These are phyloP conservation scores for Orchesellides sinensis DNA, from an alignment of 2,888 invertebrate genomes.

Conservation along the genomic window DNA sequence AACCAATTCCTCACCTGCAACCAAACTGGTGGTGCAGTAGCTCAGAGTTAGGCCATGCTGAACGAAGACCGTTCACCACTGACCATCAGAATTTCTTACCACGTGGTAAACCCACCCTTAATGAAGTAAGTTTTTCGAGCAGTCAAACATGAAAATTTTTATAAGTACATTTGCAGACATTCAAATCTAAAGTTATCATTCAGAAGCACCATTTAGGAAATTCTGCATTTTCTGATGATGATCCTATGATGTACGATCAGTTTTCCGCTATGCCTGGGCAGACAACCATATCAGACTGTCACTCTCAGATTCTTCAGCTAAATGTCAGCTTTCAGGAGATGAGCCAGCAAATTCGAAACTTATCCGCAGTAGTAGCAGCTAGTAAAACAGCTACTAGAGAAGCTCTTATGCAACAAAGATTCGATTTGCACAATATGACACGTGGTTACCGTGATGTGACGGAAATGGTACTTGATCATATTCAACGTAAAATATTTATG, in stretches of 20 bases:
- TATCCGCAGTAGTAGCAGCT: constrained; percentile 25
- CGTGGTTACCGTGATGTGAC: constrained; percentile 50
- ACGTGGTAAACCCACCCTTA: constrained; percentile 24
- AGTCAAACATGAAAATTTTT: background rate
- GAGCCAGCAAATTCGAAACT: constrained; percentile 49
- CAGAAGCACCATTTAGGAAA: constrained; percentile 1
- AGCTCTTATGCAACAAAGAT: constrained; percentile 52
- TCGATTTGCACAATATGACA: constrained; percentile 52
- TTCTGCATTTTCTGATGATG: background rate
- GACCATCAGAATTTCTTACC: constrained; percentile 34
- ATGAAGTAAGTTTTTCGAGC: constrained; percentile 30
- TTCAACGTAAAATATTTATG: background rate
- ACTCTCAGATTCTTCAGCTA: constrained; percentile 50
- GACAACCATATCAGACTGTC: constrained; percentile 37
- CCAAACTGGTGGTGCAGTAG: constrained; percentile 54
- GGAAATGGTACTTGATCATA: constrained; percentile 35
- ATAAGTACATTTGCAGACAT: background rate
- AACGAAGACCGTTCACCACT: constrained; percentile 22
- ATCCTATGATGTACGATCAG: constrained; percentile 3
- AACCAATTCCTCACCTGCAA: constrained; percentile 33
- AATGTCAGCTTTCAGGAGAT: constrained; percentile 45
- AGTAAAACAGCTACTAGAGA: constrained; percentile 51
- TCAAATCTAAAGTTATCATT: background rate
- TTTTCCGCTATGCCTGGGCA: constrained; percentile 7
- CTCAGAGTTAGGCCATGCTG: constrained; percentile 36